These are phyloP conservation scores for Cirrhinus mrigala DNA, from an alignment of 2,797 vertebrate genomes.

Conservation along the genomic window DNA sequence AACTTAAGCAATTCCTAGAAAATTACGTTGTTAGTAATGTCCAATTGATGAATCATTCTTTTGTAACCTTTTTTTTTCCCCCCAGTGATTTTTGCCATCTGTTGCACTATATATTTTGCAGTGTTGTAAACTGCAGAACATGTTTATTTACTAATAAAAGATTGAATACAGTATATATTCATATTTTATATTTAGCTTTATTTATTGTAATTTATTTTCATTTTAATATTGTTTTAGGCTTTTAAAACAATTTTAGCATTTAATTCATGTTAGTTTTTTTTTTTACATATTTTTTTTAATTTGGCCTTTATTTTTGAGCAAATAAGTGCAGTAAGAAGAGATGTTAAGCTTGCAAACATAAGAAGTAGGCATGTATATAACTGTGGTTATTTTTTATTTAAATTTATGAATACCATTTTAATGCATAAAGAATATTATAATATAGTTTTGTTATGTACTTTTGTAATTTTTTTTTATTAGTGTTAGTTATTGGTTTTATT, in stretches of 20 bases:
- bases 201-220: neutral
- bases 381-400: too few relatives aligned
- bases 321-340: too few relatives aligned
- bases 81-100: neutral
- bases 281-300: neutral
- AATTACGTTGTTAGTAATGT: neutral
- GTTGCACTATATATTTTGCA: too few relatives aligned
- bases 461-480: neutral
- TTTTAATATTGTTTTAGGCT: too few relatives aligned
- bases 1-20: neutral
- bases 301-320: too few relatives aligned
- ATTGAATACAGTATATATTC: neutral
- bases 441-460: neutral
- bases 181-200: neutral
- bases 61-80: neutral
- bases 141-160: neutral
- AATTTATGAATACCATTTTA: too few relatives aligned
- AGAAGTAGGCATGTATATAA: too few relatives aligned
- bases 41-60: neutral
- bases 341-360: too few relatives aligned
- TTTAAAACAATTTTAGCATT: neutral
- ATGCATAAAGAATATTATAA: too few relatives aligned
- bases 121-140: neutral
- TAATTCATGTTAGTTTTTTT: neutral
- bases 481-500: too few relatives aligned